A percentile compares a stretch with the other conserved stretches of the same genome.
phyloP scores from a whole-genome alignment of 2,113 vertebrate species.

The Pipra filicauda region DNA sequence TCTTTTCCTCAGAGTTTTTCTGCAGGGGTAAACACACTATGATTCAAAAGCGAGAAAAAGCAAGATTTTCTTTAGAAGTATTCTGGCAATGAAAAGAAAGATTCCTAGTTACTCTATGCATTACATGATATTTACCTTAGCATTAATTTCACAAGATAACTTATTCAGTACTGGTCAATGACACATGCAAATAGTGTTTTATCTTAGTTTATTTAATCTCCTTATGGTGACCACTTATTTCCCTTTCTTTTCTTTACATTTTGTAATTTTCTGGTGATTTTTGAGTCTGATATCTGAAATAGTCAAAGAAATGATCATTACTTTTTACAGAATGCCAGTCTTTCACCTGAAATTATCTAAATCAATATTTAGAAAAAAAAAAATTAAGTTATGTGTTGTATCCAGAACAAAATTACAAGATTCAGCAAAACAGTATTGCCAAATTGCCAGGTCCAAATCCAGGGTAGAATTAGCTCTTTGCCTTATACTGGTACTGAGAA shows the following conservation, averaged over 20 bases:
- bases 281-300: background rate
- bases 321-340: background rate
- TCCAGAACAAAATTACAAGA: background rate
- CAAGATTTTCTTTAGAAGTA: background rate
- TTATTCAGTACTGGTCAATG: background rate
- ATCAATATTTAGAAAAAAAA: background rate
- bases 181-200: background rate
- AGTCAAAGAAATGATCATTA: background rate
- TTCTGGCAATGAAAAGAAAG: background rate
- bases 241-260: accelerated
- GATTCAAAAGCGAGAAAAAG: background rate
- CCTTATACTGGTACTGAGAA: background rate
- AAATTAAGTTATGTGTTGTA: background rate
- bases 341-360: background rate
- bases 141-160: background rate
- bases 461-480: background rate
- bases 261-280: background rate
- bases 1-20: background rate
- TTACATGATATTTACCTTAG: background rate
- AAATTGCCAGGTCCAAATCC: background rate
- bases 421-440: background rate
- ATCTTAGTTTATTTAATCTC: background rate
- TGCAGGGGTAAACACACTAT: background rate
- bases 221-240: background rate
- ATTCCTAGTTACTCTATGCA: background rate